Evolutionary conservation across 2,888 invertebrate genomes (phyloP), one percentile per base, ranked within the genome.

Genomic region (Melieria omissa): DNA sequence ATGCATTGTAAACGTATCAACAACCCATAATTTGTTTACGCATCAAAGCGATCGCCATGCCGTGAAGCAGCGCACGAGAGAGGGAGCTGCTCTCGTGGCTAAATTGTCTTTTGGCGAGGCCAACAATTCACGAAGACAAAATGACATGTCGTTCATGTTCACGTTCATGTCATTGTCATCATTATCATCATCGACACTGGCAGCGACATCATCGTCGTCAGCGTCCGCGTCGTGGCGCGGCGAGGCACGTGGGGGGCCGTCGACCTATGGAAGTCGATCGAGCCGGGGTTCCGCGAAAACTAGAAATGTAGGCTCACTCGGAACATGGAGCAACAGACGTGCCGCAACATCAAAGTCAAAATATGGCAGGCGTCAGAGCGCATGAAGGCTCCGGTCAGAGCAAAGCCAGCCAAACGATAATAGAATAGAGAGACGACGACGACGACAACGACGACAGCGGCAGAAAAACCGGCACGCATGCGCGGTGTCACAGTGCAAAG

Each of bases 111-210:
- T 29, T 29, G 29, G 29, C 29, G 29, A 29, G 29, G 29, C 29
- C 29, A 29, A 29, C 29, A 29, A 29, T 29, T 29, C 29, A 8
- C 45, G 49, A 47, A 10, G 61, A 68, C 54, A 73, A 65, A 78
- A 73, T 75, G 75, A 76, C 76, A 75, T 76, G 75, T 78, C 77
- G 75, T 75, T 74, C 74, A 62, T 58, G 60, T 55, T 55, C 61
- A 74, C 73, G 75, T 76, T 70, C 74, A 75, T 76, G 77, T 75
- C 76, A 76, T 74, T 76, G 77, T 73, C 76, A 71, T 76, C 74
- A 74, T 71, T 75, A 65, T 73, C 65, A 65, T 67, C 67, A 68
- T 47, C 57, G 58, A 57, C 68, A 60, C 45, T 41, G 61, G 42
- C 58, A 63, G 63, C 69, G 47, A 45, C 69, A 54, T 63, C 63